A percentile compares a stretch with the other conserved stretches of the same genome.
Evolutionary conservation across 2,113 vertebrate species (phyloP).

Genomic region (Cnemophilus loriae): DNA sequence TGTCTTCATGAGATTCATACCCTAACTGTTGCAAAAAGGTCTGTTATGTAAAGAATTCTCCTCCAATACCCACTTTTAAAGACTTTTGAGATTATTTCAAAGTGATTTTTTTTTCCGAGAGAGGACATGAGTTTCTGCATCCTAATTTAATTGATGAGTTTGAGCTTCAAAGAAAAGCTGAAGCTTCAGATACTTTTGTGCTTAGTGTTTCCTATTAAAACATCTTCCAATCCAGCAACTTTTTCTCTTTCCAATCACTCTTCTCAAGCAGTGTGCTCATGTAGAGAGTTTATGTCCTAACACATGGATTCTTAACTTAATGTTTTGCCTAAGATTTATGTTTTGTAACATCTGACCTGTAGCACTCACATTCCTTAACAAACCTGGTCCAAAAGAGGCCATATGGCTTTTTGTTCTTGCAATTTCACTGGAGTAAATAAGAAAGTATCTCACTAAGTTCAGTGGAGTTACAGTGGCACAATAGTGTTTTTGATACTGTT

Average conservation of each 20-base stretch:
- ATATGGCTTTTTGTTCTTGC: not conserved
- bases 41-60: not conserved
- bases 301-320: not conserved
- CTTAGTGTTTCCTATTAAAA: not conserved
- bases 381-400: not conserved
- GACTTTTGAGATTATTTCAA: not conserved
- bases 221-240: not conserved
- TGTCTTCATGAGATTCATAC: not conserved
- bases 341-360: not conserved
- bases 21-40: not conserved
- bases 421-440: not conserved
- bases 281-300: not conserved
- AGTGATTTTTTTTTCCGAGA: not conserved
- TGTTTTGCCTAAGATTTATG: not conserved
- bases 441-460: not conserved
- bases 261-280: not conserved
- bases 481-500: not conserved
- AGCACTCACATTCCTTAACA: not conserved
- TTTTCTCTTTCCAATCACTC: not conserved
- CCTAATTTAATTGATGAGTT: not conserved
- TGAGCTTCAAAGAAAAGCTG: not conserved
- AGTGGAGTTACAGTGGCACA: accelerated
- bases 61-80: not conserved
- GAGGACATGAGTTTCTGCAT: not conserved
- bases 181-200: not conserved